Evolutionary conservation across 2,797 vertebrate genomes (phyloP).

Genomic region (Benthosema pterotum): DNA sequence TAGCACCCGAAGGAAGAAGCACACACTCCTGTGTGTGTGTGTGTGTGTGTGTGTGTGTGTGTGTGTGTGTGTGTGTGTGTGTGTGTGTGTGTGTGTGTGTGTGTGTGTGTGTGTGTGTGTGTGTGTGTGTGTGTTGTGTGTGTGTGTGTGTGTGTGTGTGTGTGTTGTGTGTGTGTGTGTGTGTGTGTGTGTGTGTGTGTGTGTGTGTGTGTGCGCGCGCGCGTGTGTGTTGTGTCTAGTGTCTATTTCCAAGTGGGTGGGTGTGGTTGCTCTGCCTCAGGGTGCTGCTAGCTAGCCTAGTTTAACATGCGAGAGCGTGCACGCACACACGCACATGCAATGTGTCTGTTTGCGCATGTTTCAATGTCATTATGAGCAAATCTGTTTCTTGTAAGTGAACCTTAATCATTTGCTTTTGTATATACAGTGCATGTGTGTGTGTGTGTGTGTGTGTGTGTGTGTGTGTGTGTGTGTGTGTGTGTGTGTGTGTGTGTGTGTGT

Average conservation of each 20-base stretch:
- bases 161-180: conserved; percentile 11
- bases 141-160: conserved; percentile 28
- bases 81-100: conserved; percentile 28
- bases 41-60: conserved; percentile 19
- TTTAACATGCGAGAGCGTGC: conserved; percentile 31
- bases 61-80: not conserved
- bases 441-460: conserved; percentile 16
- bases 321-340: conserved; percentile 3
- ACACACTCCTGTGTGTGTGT: conserved; percentile 28
- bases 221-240: no score
- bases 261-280: conserved; percentile 46
- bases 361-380: no score
- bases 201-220: not conserved
- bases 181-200: conserved; percentile 18
- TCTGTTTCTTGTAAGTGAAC: no score
- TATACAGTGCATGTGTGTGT: conserved; percentile 25
- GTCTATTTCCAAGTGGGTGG: not conserved
- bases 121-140: not conserved
- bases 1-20: conserved; percentile 22
- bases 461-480: conserved; percentile 27
- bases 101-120: conserved; percentile 23
- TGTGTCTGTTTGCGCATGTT: no score
- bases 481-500: conserved; percentile 25
- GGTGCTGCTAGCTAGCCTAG: conserved; percentile 67
- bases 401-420: conserved; percentile 38